Evolutionary conservation across 2,888 invertebrate species (phyloP).

Genomic region (Caenorhabditis drosophilae): DNA sequence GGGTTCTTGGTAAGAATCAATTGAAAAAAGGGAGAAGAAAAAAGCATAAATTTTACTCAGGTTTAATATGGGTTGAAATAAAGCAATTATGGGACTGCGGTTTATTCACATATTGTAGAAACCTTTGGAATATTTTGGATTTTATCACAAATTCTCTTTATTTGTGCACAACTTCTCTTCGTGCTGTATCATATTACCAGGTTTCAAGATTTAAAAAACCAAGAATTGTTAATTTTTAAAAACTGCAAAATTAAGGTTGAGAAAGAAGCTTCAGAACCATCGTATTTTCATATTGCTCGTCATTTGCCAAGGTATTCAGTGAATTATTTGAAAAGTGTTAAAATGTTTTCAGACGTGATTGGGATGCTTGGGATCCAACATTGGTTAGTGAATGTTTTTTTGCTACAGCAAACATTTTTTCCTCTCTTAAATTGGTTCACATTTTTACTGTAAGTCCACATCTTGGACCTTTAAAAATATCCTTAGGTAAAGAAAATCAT

Average conservation of each 20-base stretch:
- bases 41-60: constrained; percentile 71
- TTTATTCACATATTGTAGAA: constrained; percentile 90
- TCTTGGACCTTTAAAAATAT: constrained; percentile 88
- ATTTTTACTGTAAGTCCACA: constrained; percentile 91
- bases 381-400: constrained; percentile 93
- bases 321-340: no score
- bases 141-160: constrained; percentile 97
- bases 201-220: constrained; percentile 73
- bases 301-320: no score
- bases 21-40: neutral
- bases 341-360: constrained; percentile 74
- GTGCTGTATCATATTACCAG: constrained; percentile 92
- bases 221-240: no score
- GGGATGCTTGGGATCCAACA: constrained; percentile 99
- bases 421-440: constrained; percentile 88
- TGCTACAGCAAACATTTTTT: constrained; percentile 96
- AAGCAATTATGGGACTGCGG: constrained; percentile 98
- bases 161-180: constrained; percentile 91
- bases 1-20: constrained; percentile 90
- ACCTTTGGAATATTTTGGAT: constrained; percentile 99
- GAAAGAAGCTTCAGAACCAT: constrained; percentile 12
- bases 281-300: constrained; percentile 20
- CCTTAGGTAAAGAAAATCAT: constrained; percentile 75
- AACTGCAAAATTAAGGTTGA: no score
- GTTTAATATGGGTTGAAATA: constrained; percentile 97